Evolutionary conservation across 1,140 invertebrate species (phyloP), one percentile per base, ranked within the genome.

Genomic region (Pseudomyrmex flavicornis): DNA sequence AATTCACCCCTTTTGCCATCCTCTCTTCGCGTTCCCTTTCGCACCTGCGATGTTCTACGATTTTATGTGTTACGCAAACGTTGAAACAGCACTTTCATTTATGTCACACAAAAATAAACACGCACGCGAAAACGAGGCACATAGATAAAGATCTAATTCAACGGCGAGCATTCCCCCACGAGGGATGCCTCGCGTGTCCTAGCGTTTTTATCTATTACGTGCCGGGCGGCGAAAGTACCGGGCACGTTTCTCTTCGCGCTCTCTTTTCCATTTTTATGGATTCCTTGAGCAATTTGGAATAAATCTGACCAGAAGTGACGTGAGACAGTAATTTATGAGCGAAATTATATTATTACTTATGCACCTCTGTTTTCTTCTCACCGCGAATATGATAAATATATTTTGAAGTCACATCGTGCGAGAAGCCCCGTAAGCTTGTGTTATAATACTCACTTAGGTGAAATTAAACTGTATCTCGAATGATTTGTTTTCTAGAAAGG

Each of bases 61-160:
- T 58, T 46, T 61, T 68, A 66, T 22, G 50, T 84, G 65, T 20
- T 15, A 17, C 35, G 61, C 77, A 22, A 44, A 44, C 26, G 73
- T 58, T 77, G 50, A 77, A 65, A 22, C 70, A 76, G n/a, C n/a
- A 50, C 52, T 68, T 48, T 61, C 54, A 17, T 65, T 66, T 61
- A 65, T 20, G 63, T 79, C 75, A 7, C 26, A 35, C 26, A 3
- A 69, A 69, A 83, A 79, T 83, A 65, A 61, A 61, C 50, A 59
- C 82, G 63, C 73, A 61, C 46, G 46, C 46, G 63, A 83, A 56
- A 75, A 63, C 26, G 5, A 5, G 70, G 22, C 35, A 54, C 13
- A 13, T 44, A 44, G 58, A 63, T 82, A 75, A 56, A 80, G n/a
- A 61, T 80, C 54, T 61, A 61, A 20, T n/a, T 80, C 72, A 72